Percentiles rank a stretch among this genome's conserved stretches.
These are phyloP conservation scores for Rhyacichthys aspro DNA, from an alignment of 2,797 vertebrate species.

Conservation along the genomic window DNA sequence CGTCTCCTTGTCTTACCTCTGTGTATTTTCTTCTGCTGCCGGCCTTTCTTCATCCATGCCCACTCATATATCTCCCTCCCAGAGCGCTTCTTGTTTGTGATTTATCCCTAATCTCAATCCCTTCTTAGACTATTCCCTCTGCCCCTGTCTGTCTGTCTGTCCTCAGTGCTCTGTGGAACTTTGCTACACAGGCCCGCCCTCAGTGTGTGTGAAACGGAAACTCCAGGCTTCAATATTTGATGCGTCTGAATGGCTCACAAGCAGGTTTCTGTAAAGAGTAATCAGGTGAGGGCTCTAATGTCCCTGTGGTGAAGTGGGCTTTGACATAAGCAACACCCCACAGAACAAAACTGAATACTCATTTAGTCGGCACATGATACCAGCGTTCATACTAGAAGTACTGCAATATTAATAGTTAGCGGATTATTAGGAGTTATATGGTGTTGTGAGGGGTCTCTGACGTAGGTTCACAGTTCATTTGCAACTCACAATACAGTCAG, in stretches of 20 bases:
- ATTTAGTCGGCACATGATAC: neutral
- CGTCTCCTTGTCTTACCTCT: slow-evolving; percentile 58
- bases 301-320: slow-evolving; percentile 46
- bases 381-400: neutral
- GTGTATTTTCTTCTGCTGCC: slow-evolving; percentile 42
- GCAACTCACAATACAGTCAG: too few relatives aligned
- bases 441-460: too few relatives aligned
- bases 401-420: too few relatives aligned
- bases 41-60: slow-evolving; percentile 72
- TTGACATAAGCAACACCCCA: slow-evolving; percentile 31
- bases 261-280: slow-evolving; percentile 79
- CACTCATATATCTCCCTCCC: slow-evolving; percentile 51
- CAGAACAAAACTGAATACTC: neutral
- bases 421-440: neutral
- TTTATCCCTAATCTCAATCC: slow-evolving; percentile 42
- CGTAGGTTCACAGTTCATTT: too few relatives aligned
- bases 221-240: slow-evolving; percentile 82
- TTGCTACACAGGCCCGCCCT: slow-evolving; percentile 23
- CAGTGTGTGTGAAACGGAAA: slow-evolving; percentile 76
- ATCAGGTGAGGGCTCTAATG: slow-evolving; percentile 67
- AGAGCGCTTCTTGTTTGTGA: slow-evolving; percentile 43
- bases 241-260: slow-evolving; percentile 83
- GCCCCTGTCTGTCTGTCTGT: slow-evolving; percentile 14
- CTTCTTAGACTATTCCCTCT: slow-evolving; percentile 29
- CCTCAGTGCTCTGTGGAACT: slow-evolving; percentile 2